Base-by-base conservation (phyloP, 2,113 vertebrate genomes). In the Galemys pyrenaicus region DNA sequence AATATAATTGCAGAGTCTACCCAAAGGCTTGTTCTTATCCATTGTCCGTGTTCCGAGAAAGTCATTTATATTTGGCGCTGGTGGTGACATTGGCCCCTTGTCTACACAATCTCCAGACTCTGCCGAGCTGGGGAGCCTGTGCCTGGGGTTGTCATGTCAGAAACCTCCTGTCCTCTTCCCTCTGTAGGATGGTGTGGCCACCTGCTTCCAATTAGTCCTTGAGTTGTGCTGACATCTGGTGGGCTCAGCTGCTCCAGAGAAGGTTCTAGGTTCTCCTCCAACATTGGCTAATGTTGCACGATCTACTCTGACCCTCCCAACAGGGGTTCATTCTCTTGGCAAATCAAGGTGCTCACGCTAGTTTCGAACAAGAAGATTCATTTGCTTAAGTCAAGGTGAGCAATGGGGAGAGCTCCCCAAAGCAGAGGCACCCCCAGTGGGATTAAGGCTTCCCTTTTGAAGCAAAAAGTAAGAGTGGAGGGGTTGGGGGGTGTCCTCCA, bases 171-270 rank as follows among this genome's bases (percentile, higher is more conserved):
- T 51, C 70, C 41, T 15, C 44, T 17, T 56, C 19, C 26, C 3
- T 37, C 15, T 13, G 0, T 16, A 10, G 19, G 10, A 11, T 10
- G 22, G 4, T 73, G 2, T 9, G 51, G 10, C 26, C 20, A 16
- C 32, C 62, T 64, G 39, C 26, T 41, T 67, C 26, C 35, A 22
- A 20, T 82, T 24, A 35, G 26, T 73, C 51, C 41, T 39, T 30
- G 30, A 19, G 51, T 35, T 9, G 9, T 0, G 2, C 17, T 80
- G 16, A 35, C 2, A 0, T 35, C 37, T 73, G 8, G 7, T 35
- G 5, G 13, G 11, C 6, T 3, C 9, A 41, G 0, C 22, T 58
- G 13, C 3, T 64, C 49, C 44, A 32, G 20, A 68, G 13, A 74
- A 68, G 28, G 41, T 22, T 9, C 17, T 17, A 24, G 17, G 0